Evolutionary conservation across 2,888 invertebrate species (phyloP).

Genomic region (Chrysolina oricalcia): DNA sequence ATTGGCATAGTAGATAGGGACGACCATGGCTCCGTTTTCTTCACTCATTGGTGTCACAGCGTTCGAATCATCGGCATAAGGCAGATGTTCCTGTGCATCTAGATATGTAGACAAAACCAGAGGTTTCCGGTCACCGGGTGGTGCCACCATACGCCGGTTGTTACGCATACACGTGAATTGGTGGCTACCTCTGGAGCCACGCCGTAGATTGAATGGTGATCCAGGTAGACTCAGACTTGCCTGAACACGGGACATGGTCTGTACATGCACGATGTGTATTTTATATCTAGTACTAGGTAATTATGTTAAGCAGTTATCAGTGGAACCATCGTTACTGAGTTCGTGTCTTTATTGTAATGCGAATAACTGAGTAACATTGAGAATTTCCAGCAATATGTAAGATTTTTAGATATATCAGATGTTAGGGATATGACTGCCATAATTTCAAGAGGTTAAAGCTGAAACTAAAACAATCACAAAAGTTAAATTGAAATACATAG

Average conservation of each 20-base stretch:
- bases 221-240: conserved; percentile 97
- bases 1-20: conserved; percentile 91
- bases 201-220: conserved; percentile 94
- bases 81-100: conserved; percentile 95
- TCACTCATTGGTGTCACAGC: conserved; percentile 99
- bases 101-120: conserved; percentile 95
- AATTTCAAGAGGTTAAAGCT: too few species aligned
- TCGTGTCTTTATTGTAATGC: neutral
- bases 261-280: conserved; percentile 66
- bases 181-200: conserved; percentile 93
- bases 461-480: too few species aligned
- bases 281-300: conserved; percentile 20
- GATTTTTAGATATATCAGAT: too few species aligned
- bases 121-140: conserved; percentile 92
- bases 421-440: too few species aligned
- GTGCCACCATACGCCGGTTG: conserved; percentile 84
- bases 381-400: conserved; percentile 9
- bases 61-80: conserved; percentile 97
- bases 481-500: too few species aligned
- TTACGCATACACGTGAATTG: conserved; percentile 89
- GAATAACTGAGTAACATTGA: conserved; percentile 1
- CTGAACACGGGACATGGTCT: conserved; percentile 76
- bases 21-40: conserved; percentile 96
- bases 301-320: conserved; percentile 3
- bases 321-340: neutral